A percentile compares a stretch with the other conserved stretches of the same genome.
Conservation (phyloP, 2,888 invertebrate genomes). For the Agrotis exclamationis region DNA sequence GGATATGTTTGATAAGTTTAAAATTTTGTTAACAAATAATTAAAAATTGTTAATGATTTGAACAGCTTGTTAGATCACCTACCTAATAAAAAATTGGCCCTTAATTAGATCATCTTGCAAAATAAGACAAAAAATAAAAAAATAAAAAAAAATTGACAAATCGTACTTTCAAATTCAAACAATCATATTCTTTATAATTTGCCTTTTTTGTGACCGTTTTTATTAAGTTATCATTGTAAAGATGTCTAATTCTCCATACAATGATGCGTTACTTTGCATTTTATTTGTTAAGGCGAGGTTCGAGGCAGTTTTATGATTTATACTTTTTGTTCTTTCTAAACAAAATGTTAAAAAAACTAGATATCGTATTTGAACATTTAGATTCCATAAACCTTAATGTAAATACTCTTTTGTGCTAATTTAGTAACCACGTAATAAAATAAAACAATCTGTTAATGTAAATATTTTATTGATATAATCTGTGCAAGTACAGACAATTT, state of each 20-base stretch:
- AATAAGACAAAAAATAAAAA: no score
- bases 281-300: conserved; percentile 61
- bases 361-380: not conserved
- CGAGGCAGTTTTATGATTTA: not conserved
- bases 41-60: no score
- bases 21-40: no score
- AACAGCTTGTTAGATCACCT: no score
- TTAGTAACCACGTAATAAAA: not conserved
- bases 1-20: no score
- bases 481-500: not conserved
- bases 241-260: conserved; percentile 71
- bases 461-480: not conserved
- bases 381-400: not conserved
- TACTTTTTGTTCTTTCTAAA: not conserved
- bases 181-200: not conserved
- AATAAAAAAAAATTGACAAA: no score
- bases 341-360: not conserved
- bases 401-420: not conserved
- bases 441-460: not conserved
- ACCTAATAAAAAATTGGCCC: no score
- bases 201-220: conserved; percentile 43
- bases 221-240: conserved; percentile 56
- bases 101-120: no score
- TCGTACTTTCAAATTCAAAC: no score
- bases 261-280: conserved; percentile 76